phyloP scores from a whole-genome alignment of 2,113 vertebrate species.

The Phalacrocorax carbo region DNA sequence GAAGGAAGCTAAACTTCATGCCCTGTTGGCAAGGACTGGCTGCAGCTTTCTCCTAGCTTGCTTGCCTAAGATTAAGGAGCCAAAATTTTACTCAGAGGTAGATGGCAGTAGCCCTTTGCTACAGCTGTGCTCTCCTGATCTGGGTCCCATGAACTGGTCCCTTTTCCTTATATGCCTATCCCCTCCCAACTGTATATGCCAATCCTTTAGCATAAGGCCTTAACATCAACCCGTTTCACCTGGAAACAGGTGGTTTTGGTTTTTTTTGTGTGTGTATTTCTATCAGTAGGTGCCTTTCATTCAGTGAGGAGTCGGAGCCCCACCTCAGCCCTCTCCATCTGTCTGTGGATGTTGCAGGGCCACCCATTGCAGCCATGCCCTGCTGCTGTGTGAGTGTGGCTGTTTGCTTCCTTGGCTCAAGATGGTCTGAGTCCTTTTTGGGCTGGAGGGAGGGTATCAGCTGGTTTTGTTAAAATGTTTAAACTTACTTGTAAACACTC shows the following conservation, averaged over 20 bases:
- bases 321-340: background rate
- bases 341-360: background rate
- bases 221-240: background rate
- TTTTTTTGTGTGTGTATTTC: background rate
- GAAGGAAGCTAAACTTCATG: background rate
- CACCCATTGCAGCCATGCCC: background rate
- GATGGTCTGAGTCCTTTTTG: background rate
- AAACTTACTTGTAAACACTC: background rate
- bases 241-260: background rate
- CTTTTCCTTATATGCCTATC: background rate
- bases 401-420: background rate
- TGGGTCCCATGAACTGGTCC: background rate
- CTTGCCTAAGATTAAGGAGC: background rate
- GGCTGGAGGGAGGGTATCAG: fast-evolving
- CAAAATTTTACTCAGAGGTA: background rate
- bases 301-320: background rate
- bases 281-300: background rate
- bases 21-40: background rate
- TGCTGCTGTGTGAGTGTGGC: background rate
- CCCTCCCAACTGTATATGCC: background rate
- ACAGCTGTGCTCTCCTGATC: background rate
- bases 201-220: background rate
- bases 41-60: conserved; percentile 2
- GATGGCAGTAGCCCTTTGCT: background rate
- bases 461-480: background rate